Evolutionary conservation across 2,113 vertebrate genomes (phyloP), one percentile per base, ranked within the genome.

Genomic region (Eudyptes chrysolophus): DNA sequence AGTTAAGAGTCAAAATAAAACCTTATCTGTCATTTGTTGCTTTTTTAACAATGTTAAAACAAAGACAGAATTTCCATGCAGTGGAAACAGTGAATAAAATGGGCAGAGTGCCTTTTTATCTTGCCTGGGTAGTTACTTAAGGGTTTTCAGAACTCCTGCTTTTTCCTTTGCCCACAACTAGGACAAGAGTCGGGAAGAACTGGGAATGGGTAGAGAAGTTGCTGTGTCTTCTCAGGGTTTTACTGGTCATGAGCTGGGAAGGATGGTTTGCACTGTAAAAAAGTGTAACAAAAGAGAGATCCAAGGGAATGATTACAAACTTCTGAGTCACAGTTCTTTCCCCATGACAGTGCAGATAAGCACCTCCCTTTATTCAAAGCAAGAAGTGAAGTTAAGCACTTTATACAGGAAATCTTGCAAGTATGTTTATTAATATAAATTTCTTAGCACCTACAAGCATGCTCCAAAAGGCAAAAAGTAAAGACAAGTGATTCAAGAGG

Each of bases 1-100:
- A 61, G 21, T 69, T 93, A 87, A 79, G 48, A 84, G n/a, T 79
- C 49, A 94, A 82, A 93, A 92, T 60, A 30, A 85, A 94, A 84
- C 10, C 16, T 79, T 82, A 38, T 85, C 26, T 87, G 44, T n/a
- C 24, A 64, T 87, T 52, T 84, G 32, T 89, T 82, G 4, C 5
- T 58, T 84, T 89, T 70, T 77, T 15, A 78, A 72, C 16, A 52
- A n/a, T 34, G 10, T 29, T 74, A 78, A 69, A 88, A 85, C 36
- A 49, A 81, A 83, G 44, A 69, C 16, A 78, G 18, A 48, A 68
- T 89, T 84, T 84, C 11, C 29, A 26, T 71, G 16, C 38, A 24
- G 9, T 62, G 17, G 46, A 71, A 80, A 40, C 12, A 18, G 24
- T 70, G 48, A 95, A 71, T 46, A 64, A 79, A 76, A 79, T 13